Conservation (phyloP, 2,797 vertebrate species). For the Cephalopachus bancanus region DNA sequence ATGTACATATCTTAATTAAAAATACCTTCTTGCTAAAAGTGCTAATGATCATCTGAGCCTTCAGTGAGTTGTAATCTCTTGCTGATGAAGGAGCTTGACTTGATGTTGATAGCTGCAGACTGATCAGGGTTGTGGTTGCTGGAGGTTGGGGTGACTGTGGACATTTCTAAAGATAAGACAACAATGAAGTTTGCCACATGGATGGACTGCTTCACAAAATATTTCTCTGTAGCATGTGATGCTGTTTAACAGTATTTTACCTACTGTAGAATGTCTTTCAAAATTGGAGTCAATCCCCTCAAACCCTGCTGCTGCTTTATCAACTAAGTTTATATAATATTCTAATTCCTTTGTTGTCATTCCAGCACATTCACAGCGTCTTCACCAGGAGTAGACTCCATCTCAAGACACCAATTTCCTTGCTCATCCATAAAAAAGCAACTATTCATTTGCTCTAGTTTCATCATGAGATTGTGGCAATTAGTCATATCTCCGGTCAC, state of each 20-base stretch:
- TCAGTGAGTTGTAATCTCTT: neutral
- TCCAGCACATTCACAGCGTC: neutral
- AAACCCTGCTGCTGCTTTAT: neutral
- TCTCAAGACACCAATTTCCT: neutral
- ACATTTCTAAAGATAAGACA: neutral
- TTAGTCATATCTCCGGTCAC: neutral
- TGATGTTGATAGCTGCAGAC: neutral
- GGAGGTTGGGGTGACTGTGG: neutral
- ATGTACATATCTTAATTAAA: neutral
- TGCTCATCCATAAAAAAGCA: neutral
- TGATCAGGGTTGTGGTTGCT: neutral
- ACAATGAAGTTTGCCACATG: neutral
- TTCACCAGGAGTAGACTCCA: neutral
- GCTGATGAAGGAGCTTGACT: neutral
- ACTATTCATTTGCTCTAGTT: neutral
- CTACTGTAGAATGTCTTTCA: neutral
- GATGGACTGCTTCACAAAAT: neutral
- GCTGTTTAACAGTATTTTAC: neutral
- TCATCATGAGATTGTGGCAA: neutral
- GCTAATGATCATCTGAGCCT: neutral
- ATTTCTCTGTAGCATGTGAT: neutral
- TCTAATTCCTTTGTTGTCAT: neutral
- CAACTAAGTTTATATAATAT: neutral
- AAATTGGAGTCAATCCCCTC: neutral
- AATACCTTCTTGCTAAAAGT: neutral